A percentile compares a stretch with the other conserved stretches of the same genome.
Conservation (phyloP, 2,797 vertebrate genomes). For the Oreochromis mossambicus region DNA sequence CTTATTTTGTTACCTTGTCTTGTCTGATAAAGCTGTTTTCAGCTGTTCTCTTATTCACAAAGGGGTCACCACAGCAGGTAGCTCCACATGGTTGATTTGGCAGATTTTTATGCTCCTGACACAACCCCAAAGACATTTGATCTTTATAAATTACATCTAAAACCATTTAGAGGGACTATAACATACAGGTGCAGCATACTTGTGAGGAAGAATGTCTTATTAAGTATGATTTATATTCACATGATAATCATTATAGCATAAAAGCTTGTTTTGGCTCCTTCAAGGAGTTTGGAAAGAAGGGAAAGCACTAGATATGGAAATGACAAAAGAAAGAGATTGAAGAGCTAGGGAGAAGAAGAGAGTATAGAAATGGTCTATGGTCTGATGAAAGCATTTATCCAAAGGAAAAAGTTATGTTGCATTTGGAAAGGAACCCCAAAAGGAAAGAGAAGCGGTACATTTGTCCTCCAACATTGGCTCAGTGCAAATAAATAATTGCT, state of each 20-base stretch:
- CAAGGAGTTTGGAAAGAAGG: neutral
- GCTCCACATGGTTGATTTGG: neutral
- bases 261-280: neutral
- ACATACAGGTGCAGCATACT: neutral
- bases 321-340: slow-evolving; percentile 36
- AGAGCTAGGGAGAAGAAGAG: slow-evolving; percentile 20
- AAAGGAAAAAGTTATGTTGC: slow-evolving; percentile 57
- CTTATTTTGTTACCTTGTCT: neutral
- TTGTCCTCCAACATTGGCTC: neutral
- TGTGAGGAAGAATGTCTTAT: neutral
- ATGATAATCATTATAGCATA: neutral
- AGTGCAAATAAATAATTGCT: slow-evolving; percentile 20
- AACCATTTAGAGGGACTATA: neutral
- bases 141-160: neutral
- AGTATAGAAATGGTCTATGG: slow-evolving; percentile 41
- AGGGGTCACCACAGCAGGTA: neutral
- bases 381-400: slow-evolving; percentile 57
- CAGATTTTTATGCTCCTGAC: neutral
- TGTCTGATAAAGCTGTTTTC: neutral
- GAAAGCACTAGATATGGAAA: slow-evolving; percentile 12
- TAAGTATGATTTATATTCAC: neutral
- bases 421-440: slow-evolving; percentile 36
- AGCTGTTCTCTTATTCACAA: neutral
- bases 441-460: neutral
- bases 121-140: neutral